These are phyloP conservation scores for Harpalus rufipes DNA, from an alignment of 2,888 invertebrate genomes.

Conservation along the genomic window DNA sequence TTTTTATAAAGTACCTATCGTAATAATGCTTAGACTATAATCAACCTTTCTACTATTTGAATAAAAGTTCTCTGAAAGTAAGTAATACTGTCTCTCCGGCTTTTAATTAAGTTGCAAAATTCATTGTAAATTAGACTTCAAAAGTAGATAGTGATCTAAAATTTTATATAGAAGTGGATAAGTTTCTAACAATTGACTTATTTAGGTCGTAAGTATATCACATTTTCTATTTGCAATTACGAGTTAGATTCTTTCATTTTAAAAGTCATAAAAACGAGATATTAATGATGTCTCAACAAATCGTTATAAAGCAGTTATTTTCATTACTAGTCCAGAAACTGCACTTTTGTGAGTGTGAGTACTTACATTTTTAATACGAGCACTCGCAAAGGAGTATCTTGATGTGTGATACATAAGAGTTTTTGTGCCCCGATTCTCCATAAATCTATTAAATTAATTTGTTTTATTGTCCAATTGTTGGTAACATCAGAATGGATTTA, in stretches of 20 bases:
- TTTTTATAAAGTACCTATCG: background rate
- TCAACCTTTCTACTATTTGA: background rate
- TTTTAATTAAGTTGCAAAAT: constrained; percentile 15
- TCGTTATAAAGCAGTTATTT: background rate
- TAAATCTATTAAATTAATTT: too few relatives aligned
- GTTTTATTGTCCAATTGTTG: too few relatives aligned
- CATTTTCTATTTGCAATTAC: constrained; percentile 1
- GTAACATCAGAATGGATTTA: too few relatives aligned
- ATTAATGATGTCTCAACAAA: background rate
- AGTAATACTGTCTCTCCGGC: background rate
- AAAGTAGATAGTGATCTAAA: constrained; percentile 24
- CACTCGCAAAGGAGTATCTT: too few relatives aligned
- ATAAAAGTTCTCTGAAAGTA: background rate
- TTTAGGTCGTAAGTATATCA: constrained; percentile 4
- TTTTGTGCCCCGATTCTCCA: too few relatives aligned
- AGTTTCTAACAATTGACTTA: constrained; percentile 29
- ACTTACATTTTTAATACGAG: too few relatives aligned
- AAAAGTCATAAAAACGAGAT: background rate
- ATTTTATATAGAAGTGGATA: background rate
- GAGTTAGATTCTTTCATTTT: background rate
- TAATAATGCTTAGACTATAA: background rate
- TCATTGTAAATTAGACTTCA: background rate
- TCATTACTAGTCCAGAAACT: background rate
- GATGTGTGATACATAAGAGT: too few relatives aligned
- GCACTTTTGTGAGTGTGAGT: too few relatives aligned